phyloP scores from a whole-genome alignment of 2,888 invertebrate species.

The Amblyjoppa proteus region DNA sequence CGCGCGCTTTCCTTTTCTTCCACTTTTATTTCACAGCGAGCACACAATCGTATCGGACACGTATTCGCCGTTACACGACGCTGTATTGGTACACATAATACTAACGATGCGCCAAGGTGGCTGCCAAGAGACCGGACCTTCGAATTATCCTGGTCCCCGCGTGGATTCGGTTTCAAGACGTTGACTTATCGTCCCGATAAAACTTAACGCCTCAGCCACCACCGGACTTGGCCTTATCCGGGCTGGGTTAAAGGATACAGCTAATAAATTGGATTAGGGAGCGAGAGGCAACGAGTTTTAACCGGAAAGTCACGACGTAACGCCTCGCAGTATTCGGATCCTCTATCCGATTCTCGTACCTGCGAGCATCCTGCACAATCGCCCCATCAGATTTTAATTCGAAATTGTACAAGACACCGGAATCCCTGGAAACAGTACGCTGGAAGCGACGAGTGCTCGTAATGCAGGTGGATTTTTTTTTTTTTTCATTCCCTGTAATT shows the following conservation, averaged over 20 bases:
- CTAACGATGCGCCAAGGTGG: constrained; percentile 47
- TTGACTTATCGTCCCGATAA: constrained; percentile 77
- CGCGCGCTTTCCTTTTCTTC: constrained; percentile 56
- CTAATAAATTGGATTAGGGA: constrained; percentile 73
- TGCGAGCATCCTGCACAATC: constrained; percentile 56
- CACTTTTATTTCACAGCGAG: constrained; percentile 50
- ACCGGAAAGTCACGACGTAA: constrained; percentile 22
- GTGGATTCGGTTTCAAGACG: constrained; percentile 77
- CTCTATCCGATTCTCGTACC: constrained; percentile 26
- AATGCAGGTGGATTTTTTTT: constrained; percentile 47
- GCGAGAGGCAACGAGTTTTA: constrained; percentile 56
- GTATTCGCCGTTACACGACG: neutral
- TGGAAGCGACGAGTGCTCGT: constrained; percentile 59
- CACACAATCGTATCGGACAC: constrained; percentile 32
- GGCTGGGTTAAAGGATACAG: constrained; percentile 71
- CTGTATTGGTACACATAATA: constrained; percentile 49
- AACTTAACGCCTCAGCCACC: constrained; percentile 74
- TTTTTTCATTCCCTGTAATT: constrained; percentile 46
- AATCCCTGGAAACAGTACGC: constrained; percentile 61
- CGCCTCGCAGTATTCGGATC: constrained; percentile 31
- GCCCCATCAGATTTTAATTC: constrained; percentile 75
- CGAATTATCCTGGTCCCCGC: constrained; percentile 58
- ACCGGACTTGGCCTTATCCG: constrained; percentile 58
- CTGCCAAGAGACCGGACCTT: constrained; percentile 53
- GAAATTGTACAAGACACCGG: constrained; percentile 72